These are phyloP conservation scores for Ornithoptera priamus DNA, from an alignment of 2,888 invertebrate species.

Conservation along the genomic window DNA sequence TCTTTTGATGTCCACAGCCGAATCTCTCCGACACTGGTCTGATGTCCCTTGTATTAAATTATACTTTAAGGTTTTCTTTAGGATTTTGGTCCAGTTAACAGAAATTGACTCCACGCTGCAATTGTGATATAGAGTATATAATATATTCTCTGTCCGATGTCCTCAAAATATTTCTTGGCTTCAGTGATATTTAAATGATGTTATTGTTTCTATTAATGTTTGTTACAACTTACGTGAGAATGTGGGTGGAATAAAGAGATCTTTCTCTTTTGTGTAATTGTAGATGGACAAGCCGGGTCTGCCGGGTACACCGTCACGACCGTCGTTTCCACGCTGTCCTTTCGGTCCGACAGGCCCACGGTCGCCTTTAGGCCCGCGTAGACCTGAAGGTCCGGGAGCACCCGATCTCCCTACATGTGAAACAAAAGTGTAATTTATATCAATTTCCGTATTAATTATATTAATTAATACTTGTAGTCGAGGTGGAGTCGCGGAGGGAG, in stretches of 20 bases:
- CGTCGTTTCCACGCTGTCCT: slow-evolving; percentile 87
- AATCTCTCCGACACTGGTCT: too few relatives aligned
- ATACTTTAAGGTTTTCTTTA: too few relatives aligned
- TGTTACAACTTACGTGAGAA: slow-evolving; percentile 78
- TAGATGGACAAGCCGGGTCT: slow-evolving; percentile 90
- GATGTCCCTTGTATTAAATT: too few relatives aligned
- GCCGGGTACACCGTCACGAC: slow-evolving; percentile 87
- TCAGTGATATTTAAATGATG: neutral
- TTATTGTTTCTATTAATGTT: neutral
- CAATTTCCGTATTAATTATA: too few relatives aligned
- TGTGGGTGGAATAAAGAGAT: slow-evolving; percentile 91
- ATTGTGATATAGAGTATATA: too few relatives aligned
- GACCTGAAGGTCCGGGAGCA: slow-evolving; percentile 84
- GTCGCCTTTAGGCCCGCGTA: slow-evolving; percentile 86
- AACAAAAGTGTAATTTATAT: neutral
- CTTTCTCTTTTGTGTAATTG: slow-evolving; percentile 83
- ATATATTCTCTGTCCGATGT: too few relatives aligned
- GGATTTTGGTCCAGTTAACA: too few relatives aligned
- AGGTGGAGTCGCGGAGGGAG: too few relatives aligned
- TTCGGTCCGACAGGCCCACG: slow-evolving; percentile 83
- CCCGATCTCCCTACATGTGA: slow-evolving; percentile 80
- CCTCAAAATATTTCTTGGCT: too few relatives aligned
- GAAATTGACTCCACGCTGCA: too few relatives aligned
- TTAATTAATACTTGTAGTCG: too few relatives aligned
- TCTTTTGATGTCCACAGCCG: too few relatives aligned